A percentile compares a stretch with the other conserved stretches of the same genome.
Conservation (phyloP, 2,113 vertebrate species). For the Apeltes quadracus region DNA sequence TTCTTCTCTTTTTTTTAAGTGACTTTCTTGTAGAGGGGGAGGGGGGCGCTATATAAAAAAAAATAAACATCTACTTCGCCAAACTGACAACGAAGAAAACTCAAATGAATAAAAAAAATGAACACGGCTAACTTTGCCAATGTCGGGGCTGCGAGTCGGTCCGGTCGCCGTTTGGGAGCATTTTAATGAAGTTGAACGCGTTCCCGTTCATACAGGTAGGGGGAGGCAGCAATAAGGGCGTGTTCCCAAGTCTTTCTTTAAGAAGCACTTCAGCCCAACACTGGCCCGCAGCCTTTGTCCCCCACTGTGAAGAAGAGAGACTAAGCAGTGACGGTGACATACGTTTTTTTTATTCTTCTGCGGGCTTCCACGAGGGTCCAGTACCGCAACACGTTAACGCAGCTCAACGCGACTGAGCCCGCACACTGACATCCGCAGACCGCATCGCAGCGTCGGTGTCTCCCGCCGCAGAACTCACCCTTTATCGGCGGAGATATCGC, state of each 20-base stretch:
- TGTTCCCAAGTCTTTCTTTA: slow-evolving; percentile 54
- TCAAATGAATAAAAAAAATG: neutral
- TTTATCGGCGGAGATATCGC: slow-evolving; percentile 51
- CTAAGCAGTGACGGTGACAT: slow-evolving; percentile 9
- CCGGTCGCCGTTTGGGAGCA: slow-evolving; percentile 48
- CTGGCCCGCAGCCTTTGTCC: neutral
- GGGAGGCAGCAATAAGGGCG: slow-evolving; percentile 65
- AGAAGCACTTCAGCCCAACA: slow-evolving; percentile 17
- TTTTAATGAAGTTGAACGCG: slow-evolving; percentile 64
- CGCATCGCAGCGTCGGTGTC: slow-evolving; percentile 21
- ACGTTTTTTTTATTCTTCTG: no score
- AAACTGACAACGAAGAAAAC: neutral
- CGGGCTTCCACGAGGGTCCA: slow-evolving; percentile 11
- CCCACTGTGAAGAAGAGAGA: neutral
- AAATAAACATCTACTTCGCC: neutral
- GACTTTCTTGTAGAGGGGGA: slow-evolving; percentile 12
- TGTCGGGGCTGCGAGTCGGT: neutral
- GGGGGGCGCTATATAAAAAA: neutral
- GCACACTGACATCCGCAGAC: slow-evolving; percentile 57
- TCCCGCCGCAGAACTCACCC: slow-evolving; percentile 59
- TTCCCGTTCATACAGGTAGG: slow-evolving; percentile 66
- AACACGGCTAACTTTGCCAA: neutral
- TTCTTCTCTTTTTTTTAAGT: neutral
- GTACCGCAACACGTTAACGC: slow-evolving; percentile 13
- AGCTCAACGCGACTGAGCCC: slow-evolving; percentile 46